Evolutionary conservation across 2,797 vertebrate genomes (phyloP), one percentile per base, ranked within the genome.

Genomic region (Myripristis jacobus): DNA sequence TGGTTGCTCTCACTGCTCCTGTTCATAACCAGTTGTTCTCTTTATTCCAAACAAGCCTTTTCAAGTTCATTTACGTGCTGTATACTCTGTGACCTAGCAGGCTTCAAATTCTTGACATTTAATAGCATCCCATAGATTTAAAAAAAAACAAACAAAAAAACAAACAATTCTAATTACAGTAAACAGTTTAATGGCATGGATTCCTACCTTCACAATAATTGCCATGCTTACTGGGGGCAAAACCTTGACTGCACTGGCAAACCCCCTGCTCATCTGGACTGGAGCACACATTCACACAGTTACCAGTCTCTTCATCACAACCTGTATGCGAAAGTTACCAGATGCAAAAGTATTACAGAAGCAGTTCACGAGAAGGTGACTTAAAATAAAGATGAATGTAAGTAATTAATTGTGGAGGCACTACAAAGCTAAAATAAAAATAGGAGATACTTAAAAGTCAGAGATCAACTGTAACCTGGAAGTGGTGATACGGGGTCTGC

Each of bases 131-230:
- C 36, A 38, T 3, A 43, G 16, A 43, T 3, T 3, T 51, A 3
- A 2, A 16, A 10, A 31, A n/a, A n/a, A n/a, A n/a, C n/a, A n/a
- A n/a, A n/a, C n/a, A n/a, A n/a, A n/a, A n/a, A n/a, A n/a, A n/a
- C n/a, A n/a, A n/a, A n/a, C n/a, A n/a, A n/a, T n/a, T n/a, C n/a
- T n/a, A n/a, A n/a, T n/a, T n/a, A n/a, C n/a, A n/a, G n/a, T 31
- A 31, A 31, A 6, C 8, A 31, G 29, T 63, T 53, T 25, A 29
- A 12, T 53, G 18, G 11, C 19, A 9, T 4, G 6, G 13, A 50
- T 38, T 77, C 86, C 9, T 91, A 98, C 98, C 97, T 96, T 97
- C 94, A 90, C 97, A 99, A 56, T 89, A 80, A 76, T 89, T 92
- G 19, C 94, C 93, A 46, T 95, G 92, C 84, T 70, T 87, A 87